A percentile compares a stretch with the other conserved stretches of the same genome.
These are phyloP conservation scores for Euplexia lucipara DNA, from an alignment of 2,888 invertebrate species.

Conservation along the genomic window DNA sequence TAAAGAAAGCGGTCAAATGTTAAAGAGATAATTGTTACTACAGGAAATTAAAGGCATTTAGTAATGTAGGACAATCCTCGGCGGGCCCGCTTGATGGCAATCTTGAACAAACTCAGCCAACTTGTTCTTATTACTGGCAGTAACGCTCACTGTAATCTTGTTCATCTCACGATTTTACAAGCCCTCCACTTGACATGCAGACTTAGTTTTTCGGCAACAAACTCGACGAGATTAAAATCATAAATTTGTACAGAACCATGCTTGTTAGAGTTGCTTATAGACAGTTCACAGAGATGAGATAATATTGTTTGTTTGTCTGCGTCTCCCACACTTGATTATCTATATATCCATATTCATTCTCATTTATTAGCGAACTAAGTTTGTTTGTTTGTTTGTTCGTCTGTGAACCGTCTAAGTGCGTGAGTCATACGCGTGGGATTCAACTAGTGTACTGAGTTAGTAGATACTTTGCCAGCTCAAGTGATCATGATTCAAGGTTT, in stretches of 20 bases:
- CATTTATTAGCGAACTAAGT: constrained; percentile 64
- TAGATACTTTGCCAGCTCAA: constrained; percentile 52
- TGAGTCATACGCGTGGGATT: constrained; percentile 84
- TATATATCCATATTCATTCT: constrained; percentile 54
- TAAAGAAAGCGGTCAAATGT: constrained; percentile 90
- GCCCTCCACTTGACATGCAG: constrained; percentile 58
- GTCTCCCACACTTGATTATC: constrained; percentile 54
- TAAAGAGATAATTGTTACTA: constrained; percentile 89
- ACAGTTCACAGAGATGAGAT: constrained; percentile 45
- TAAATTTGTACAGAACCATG: constrained; percentile 6
- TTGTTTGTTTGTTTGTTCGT: constrained; percentile 78
- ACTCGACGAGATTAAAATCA: constrained; percentile 25
- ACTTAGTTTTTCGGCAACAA: constrained; percentile 41
- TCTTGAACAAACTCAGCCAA: constrained; percentile 64
- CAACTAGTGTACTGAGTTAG: constrained; percentile 65
- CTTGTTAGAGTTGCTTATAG: constrained; percentile 13
- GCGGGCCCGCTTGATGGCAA: constrained; percentile 65
- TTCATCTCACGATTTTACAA: constrained; percentile 69
- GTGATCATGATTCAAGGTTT: constrained; percentile 68
- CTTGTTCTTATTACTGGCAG: constrained; percentile 62
- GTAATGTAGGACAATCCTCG: constrained; percentile 85
- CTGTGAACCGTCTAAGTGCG: constrained; percentile 80
- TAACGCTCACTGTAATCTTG: constrained; percentile 63
- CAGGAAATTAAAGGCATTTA: constrained; percentile 89
- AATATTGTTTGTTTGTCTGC: constrained; percentile 49